These are phyloP conservation scores for Tridacna crocea DNA, from an alignment of 2,888 invertebrate species.

Conservation along the genomic window DNA sequence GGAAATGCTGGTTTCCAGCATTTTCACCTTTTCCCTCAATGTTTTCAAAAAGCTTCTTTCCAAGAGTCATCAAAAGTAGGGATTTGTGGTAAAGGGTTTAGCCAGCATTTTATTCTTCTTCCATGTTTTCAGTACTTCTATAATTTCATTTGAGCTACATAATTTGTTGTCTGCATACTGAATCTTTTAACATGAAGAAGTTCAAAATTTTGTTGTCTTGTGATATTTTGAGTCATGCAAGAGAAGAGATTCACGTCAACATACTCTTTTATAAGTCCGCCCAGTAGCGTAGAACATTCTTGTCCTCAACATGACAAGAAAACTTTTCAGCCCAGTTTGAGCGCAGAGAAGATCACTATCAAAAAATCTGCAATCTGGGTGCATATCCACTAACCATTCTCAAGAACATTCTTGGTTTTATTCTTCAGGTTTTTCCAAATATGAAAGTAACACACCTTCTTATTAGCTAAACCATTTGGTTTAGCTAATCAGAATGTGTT, in stretches of 20 bases:
- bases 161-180: not conserved
- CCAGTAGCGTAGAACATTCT: constrained; percentile 19
- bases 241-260: not conserved
- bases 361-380: not conserved
- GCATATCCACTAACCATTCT: too few species aligned
- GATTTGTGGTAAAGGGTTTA: too few species aligned
- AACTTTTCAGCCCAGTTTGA: not conserved
- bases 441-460: too few species aligned
- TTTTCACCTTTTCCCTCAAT: too few species aligned
- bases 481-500: too few species aligned
- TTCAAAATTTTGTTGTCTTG: not conserved
- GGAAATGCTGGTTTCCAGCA: too few species aligned
- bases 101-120: not conserved
- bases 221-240: not conserved
- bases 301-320: not conserved
- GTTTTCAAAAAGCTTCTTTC: too few species aligned
- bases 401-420: too few species aligned
- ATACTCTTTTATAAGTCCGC: not conserved
- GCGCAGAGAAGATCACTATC: not conserved
- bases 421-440: too few species aligned
- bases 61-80: too few species aligned
- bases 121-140: not conserved
- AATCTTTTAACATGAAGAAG: not conserved
- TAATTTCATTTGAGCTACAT: not conserved
- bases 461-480: too few species aligned